Base-by-base conservation (phyloP, 2,113 vertebrate genomes). In the Bujurquina vittata region DNA sequence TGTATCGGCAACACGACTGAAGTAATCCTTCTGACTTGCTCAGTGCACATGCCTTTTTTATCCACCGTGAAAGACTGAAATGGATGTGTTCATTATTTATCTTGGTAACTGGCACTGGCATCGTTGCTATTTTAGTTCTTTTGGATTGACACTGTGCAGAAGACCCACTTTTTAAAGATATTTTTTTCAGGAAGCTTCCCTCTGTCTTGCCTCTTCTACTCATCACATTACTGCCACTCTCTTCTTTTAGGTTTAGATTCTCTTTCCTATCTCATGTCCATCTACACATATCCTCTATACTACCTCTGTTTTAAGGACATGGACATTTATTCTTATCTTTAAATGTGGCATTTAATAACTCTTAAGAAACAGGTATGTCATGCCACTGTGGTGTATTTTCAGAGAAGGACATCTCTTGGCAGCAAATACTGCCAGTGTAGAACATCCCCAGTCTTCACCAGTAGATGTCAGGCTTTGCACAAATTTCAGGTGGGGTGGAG, bases 391-490 rank as follows among this genome's bases (percentile, higher is more conserved):
- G 67, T 77, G 23, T 10, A 43, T 57, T 55, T 75, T 62, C 15
- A 79, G 58, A 57, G n/a, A 61, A 58, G 29, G 78, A 72, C 67
- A 75, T 43, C 57, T 79, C 37, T 22, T 83, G 40, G 49, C 73
- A 86, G 23, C 10, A 22, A 10, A 52, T 9, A 49, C 22, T 23
- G 10, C 12, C 5, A 23, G 31, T 22, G 56, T 6, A 35, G 7
- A 15, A 3, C 8, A 46, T 52, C 2, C 8, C 29, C 17, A 2
- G 31, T n/a, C 22, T 40, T 79, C 65, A 72, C 92, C 92, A 92
- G 86, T 77, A 94, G 93, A 87, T 91, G 92, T 88, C 92, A 92
- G 88, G 54, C 62, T 94, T 89, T 35, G 63, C 79, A 79, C n/a
- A 86, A 56, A 75, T 80, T 78, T 86, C 8, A 8, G 35, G 8